Base-by-base conservation (phyloP, 2,113 vertebrate genomes). In the Gymnorhina tibicen region DNA sequence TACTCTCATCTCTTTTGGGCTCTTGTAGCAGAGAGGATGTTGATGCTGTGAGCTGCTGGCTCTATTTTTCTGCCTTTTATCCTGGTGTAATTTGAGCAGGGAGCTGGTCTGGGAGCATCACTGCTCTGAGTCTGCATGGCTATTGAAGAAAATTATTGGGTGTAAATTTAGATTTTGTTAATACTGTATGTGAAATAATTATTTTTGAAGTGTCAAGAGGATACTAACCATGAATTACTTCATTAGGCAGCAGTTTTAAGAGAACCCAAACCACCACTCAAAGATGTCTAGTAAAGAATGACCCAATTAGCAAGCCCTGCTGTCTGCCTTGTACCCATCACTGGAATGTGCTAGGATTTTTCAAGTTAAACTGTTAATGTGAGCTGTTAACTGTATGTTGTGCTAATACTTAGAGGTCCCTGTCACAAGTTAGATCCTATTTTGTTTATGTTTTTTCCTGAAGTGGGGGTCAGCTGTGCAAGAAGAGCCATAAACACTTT, bases 291-390 rank as follows among this genome's bases (percentile, higher is more conserved):
- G 60, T 85, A 44, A 95, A 72, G 84, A 87, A 91, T 85, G 77
- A 92, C 86, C 95, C 85, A 94, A 64, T 97, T 94, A 95, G 74
- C 69, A 89, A 93, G 64, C 30, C 22, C 58, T 87, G 64, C 39
- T 80, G 49, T 35, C 89, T 88, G 58, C 23, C 1, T 89, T 26
- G 33, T 53, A 21, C 37, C 41, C 32, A 5, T 80, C 78, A 3
- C 64, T 52, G 74, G 73, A 72, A 93, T 3, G 5, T 1, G 13
- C 53, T 79, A 37, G 39, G 27, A 33, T 28, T 81, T 85, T 78
- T 75, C 84, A 55, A 74, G 76, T 50, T 87, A 20, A 84, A 64
- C 58, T 28, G 37, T 66, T 73, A n/a, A 55, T 41, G 35, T 32
- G 66, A 55, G 73, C 77, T 91, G 33, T 37, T 68, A 80, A 46